These are phyloP conservation scores for Paraplagusia blochii DNA, from an alignment of 2,113 vertebrate genomes.

Conservation along the genomic window DNA sequence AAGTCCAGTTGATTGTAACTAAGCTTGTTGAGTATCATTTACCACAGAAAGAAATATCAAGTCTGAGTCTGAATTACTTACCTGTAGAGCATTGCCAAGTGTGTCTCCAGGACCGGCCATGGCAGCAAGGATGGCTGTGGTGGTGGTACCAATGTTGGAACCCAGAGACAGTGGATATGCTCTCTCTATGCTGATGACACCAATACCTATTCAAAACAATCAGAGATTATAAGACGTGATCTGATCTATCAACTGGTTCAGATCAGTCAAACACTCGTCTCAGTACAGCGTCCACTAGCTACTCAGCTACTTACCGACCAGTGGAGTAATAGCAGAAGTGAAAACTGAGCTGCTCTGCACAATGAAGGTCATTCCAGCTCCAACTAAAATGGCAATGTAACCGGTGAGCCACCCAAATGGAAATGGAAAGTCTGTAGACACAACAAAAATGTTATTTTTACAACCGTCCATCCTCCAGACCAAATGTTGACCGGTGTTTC, in stretches of 20 bases:
- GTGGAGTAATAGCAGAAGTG: conserved; percentile 91
- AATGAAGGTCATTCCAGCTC: conserved; percentile 93
- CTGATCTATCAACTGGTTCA: no score
- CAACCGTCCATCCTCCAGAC: not conserved
- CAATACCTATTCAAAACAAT: conserved; percentile 76
- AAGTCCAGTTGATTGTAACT: no score
- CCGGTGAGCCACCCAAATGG: conserved; percentile 92
- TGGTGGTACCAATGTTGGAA: conserved; percentile 93
- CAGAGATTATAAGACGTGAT: no score
- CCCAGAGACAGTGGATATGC: conserved; percentile 89
- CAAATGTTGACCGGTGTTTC: not conserved
- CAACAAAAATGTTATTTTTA: conserved; percentile 9
- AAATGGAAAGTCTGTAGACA: conserved; percentile 86
- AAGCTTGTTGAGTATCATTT: no score
- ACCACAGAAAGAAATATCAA: no score
- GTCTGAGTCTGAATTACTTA: conserved; percentile 53
- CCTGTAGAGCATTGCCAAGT: conserved; percentile 85
- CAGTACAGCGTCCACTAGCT: not conserved
- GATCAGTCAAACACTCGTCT: not conserved
- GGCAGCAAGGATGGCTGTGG: conserved; percentile 90
- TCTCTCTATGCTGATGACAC: conserved; percentile 88
- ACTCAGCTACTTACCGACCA: conserved; percentile 82
- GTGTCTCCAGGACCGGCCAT: conserved; percentile 88
- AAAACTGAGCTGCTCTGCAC: conserved; percentile 98
- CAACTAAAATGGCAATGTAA: conserved; percentile 89